Base-by-base conservation (phyloP, 2,113 vertebrate species). In the Nipponia nippon region DNA sequence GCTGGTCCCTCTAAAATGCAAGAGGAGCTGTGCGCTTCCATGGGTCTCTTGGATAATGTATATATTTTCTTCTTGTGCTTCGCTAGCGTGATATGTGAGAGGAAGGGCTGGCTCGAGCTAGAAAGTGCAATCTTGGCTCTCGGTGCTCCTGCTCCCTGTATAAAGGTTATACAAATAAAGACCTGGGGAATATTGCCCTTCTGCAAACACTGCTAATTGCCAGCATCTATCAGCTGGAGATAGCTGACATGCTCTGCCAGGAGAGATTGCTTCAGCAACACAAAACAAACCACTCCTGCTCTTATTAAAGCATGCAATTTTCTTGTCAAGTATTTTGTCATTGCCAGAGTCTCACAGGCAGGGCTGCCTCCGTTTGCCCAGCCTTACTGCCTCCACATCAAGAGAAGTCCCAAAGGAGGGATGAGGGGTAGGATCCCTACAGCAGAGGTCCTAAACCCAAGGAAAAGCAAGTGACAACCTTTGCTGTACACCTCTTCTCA, bases 201-300 rank as follows among this genome's bases (percentile, higher is more conserved):
- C 78, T 93, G 61, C 2, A 19, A 62, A 29, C 61, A 11, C 42
- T n/a, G 53, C 42, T 96, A 85, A 78, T 32, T 87, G 56, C 73
- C 61, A 82, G 65, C 65, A 61, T 61, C 81, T 56, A 21, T 83
- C 93, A 94, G 52, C 71, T 75, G 40, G 46, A 76, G 65, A 65
- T 2, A 50, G 73, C 46, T 91, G 77, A 78, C 1, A 3, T n/a
- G 65, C 13, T 82, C 52, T 93, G 49, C 73, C 73, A 52, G 56
- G 23, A 69, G 7, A 88, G 34, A 70, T 18, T 85, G 73, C 66
- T 59, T 69, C 66, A 85, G 29, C 93, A 83, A 78, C 84, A 62
- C 62, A 65, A 66, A 92, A 27, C 80, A 56, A 61, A 58, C 27
- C 61, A 32, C 61, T 79, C 27, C 42, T 52, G 82, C 32, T 79